Evolutionary conservation across 2,797 vertebrate genomes (phyloP), one percentile per base, ranked within the genome.

Genomic region (Phalanger gymnotis): DNA sequence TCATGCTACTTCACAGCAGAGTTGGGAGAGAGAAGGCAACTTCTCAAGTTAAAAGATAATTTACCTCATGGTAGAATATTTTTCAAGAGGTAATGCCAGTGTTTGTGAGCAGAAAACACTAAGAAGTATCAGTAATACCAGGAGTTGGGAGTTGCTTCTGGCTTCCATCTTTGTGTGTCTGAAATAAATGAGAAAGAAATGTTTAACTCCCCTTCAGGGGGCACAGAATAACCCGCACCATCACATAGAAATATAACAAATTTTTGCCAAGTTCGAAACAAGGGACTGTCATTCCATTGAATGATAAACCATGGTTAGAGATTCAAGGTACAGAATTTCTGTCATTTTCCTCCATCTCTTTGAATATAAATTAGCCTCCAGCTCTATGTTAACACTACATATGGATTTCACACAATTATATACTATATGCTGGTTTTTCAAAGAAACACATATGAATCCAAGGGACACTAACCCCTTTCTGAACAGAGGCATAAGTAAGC

Each of bases 141-240:
- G 98, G 97, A 99, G 98, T 98, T 99, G 99, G 98, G 99, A 99
- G 92, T 99, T 98, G 98, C 98, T 99, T 98, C 99, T 99, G 93
- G 98, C 99, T 98, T 99, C 99, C 99, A 99, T 99, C 96, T 98
- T 98, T 98, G 98, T 97, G 96, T 97, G 98, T 98, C 98, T 99
- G 97, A 58, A 93, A 90, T 93, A 30, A 95, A 11, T 94, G 73
- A 96, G 51, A 30, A 94, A 47, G 40, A 93, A 55, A 90, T 27
- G 40, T 34, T 66, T 47, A n/a, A 0, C 10, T 92, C 34, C 94
- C 56, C 0, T 91, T 55, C 58, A 22, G 5, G 34, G 54, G 14
- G 0, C 57, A 91, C 12, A 54, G 61, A 34, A n/a, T 10, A 30
- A 58, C 54, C 92, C 40, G 52, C 56, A 92, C 14, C 19, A 25